Evolutionary conservation across 1,140 invertebrate genomes (phyloP).

Genomic region (Tetramorium alpestre): DNA sequence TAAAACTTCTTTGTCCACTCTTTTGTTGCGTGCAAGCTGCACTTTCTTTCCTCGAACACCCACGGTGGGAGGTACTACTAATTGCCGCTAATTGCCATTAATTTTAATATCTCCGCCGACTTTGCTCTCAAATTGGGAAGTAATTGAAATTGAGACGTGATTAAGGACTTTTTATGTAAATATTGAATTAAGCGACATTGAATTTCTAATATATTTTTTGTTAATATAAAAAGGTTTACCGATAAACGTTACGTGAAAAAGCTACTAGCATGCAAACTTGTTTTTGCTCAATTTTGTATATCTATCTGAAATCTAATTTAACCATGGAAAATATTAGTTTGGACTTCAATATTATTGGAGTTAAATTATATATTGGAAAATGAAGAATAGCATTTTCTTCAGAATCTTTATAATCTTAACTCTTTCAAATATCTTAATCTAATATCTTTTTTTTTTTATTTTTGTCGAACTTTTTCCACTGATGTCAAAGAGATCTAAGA

Average conservation of each 20-base stretch:
- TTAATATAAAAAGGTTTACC: not conserved
- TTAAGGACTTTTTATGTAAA: not conserved
- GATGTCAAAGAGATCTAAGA: constrained; percentile 54
- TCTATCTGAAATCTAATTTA: no score
- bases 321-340: not conserved
- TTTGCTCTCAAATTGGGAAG: constrained; percentile 4
- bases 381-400: not conserved
- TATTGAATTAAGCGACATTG: not conserved
- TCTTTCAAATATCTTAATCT: not conserved
- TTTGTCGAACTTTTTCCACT: constrained; percentile 35
- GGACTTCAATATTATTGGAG: not conserved
- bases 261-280: not conserved
- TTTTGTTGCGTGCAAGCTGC: constrained; percentile 18
- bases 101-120: not conserved
- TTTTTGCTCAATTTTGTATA: no score
- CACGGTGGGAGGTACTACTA: constrained; percentile 19
- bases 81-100: constrained; percentile 23
- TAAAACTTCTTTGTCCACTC: constrained; percentile 26
- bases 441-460: constrained; percentile 12
- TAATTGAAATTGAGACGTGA: constrained; percentile 33
- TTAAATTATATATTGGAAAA: not conserved
- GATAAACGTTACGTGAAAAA: not conserved
- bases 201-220: not conserved
- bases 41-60: constrained; percentile 13
- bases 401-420: not conserved